These are phyloP conservation scores for Pangasius macronema DNA, from an alignment of 2,797 vertebrate species.

Conservation along the genomic window DNA sequence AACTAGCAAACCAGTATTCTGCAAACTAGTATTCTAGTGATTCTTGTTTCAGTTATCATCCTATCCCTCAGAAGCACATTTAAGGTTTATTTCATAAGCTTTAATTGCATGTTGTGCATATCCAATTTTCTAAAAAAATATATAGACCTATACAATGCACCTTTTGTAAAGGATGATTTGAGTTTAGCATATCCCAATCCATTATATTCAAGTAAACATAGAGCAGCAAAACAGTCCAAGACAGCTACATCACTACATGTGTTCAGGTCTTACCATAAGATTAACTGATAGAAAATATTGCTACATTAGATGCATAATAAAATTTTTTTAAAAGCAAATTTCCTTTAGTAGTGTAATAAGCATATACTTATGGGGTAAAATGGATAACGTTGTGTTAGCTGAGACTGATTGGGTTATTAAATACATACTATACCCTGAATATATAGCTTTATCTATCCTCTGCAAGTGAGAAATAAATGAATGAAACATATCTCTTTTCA, in stretches of 20 bases:
- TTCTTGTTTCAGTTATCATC: neutral
- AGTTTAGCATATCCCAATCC: neutral
- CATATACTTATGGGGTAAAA: neutral
- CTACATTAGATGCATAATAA: neutral
- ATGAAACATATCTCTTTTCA: slow-evolving; percentile 17
- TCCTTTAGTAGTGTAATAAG: neutral
- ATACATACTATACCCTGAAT: neutral
- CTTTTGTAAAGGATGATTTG: neutral
- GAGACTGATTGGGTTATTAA: neutral
- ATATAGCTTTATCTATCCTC: neutral
- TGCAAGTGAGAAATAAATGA: neutral
- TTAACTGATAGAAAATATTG: neutral
- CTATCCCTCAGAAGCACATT: neutral
- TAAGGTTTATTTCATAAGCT: neutral
- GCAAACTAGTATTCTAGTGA: neutral
- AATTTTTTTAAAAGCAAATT: neutral
- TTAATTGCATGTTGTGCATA: neutral
- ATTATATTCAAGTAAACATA: neutral
- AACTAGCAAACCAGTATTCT: neutral
- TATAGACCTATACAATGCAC: neutral
- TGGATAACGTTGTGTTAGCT: neutral
- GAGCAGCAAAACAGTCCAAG: neutral
- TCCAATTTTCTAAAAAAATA: neutral
- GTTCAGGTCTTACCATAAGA: neutral
- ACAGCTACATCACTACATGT: neutral